Percentiles rank a stretch among this genome's conserved stretches.
phyloP scores from a whole-genome alignment of 2,113 vertebrate genomes.

The Cichladusa arquata region DNA sequence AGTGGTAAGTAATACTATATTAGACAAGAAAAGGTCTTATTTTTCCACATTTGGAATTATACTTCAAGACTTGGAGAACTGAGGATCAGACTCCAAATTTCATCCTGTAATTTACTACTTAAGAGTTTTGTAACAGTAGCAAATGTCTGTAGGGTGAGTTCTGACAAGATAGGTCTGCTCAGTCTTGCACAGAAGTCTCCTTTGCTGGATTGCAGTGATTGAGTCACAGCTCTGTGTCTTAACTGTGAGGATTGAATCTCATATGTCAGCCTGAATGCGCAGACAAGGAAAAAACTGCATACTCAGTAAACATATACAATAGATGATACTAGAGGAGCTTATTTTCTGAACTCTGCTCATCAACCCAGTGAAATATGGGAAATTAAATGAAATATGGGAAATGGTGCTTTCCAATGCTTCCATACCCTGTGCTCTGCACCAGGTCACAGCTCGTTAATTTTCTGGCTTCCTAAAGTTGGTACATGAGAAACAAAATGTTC shows the following conservation, averaged over 20 bases:
- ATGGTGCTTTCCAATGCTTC: neutral
- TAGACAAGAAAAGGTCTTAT: neutral
- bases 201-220: neutral
- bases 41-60: neutral
- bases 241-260: neutral
- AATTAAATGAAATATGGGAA: neutral
- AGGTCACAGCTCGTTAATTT: neutral
- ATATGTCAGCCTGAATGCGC: neutral
- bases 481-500: neutral
- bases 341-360: neutral
- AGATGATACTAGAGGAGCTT: neutral
- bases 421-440: neutral
- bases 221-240: neutral
- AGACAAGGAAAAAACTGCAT: neutral
- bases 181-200: neutral
- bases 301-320: neutral
- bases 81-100: neutral
- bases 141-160: neutral
- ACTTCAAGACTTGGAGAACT: neutral
- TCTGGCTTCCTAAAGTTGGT: neutral
- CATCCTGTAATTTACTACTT: neutral
- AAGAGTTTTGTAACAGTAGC: neutral
- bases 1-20: neutral
- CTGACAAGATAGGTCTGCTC: neutral
- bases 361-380: neutral